Evolutionary conservation across 2,888 invertebrate genomes (phyloP).

Genomic region (Drosophila borborema): DNA sequence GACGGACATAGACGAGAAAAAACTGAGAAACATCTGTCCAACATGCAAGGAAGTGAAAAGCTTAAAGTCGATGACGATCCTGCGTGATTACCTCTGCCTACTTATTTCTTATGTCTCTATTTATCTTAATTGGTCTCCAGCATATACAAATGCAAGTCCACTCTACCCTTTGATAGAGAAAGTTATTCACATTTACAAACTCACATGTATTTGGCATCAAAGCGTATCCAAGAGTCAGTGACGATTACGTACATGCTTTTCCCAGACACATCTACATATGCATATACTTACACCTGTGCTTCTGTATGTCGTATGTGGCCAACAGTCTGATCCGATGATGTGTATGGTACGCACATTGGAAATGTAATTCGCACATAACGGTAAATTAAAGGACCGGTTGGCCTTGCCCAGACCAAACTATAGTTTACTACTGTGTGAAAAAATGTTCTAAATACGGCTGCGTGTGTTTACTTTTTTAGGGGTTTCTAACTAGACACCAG

Average conservation of each 20-base stretch:
- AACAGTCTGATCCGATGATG: background rate
- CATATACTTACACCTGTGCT: background rate
- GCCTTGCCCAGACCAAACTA: conserved; percentile 1
- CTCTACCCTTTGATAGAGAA: background rate
- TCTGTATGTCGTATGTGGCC: background rate
- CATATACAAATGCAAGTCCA: background rate
- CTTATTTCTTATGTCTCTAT: no score
- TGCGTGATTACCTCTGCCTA: no score
- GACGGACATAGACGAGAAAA: no score
- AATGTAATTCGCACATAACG: background rate
- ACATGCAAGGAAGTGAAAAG: no score
- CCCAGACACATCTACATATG: background rate
- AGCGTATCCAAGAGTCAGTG: background rate
- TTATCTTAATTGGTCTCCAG: no score
- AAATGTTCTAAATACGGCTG: conserved; percentile 2
- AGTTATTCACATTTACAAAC: background rate
- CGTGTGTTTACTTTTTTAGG: conserved; percentile 1
- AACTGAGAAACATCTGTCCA: background rate
- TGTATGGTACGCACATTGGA: background rate
- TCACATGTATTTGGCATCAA: background rate
- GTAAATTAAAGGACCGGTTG: background rate
- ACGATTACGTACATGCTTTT: background rate
- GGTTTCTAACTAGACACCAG: conserved; percentile 7
- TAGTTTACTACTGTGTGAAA: background rate
- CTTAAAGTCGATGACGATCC: no score